phyloP scores from a whole-genome alignment of 2,113 vertebrate genomes.

The Serinus canaria region DNA sequence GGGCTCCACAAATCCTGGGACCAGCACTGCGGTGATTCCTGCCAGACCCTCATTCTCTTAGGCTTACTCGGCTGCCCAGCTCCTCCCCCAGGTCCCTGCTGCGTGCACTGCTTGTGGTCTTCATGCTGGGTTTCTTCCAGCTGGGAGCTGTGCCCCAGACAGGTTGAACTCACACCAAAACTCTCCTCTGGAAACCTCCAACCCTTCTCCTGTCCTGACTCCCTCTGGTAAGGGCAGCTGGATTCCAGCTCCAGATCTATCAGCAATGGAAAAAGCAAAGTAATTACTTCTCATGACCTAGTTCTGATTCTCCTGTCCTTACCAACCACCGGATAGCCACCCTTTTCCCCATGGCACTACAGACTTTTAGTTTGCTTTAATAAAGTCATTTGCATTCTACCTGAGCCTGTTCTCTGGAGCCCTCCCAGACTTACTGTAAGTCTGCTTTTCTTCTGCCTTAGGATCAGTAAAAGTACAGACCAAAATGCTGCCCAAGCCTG shows the following conservation, averaged over 20 bases:
- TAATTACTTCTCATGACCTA: not conserved
- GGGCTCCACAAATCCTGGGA: not conserved
- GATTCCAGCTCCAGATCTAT: not conserved
- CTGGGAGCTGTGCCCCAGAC: not conserved
- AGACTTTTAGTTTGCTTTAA: not conserved
- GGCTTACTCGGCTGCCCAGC: rapidly evolving
- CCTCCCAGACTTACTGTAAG: not conserved
- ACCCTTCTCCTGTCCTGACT: not conserved
- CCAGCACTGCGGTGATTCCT: not conserved
- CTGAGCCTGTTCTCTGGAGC: not conserved
- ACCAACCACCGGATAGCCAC: not conserved
- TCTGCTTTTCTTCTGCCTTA: not conserved
- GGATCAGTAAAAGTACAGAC: not conserved
- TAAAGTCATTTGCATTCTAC: not conserved
- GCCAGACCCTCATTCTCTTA: not conserved
- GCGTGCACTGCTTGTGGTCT: not conserved
- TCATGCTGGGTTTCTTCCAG: not conserved
- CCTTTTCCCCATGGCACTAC: not conserved
- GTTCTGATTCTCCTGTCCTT: not conserved
- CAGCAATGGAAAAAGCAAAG: not conserved
- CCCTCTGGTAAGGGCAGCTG: not conserved
- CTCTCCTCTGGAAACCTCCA: not conserved
- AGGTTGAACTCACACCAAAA: not conserved
- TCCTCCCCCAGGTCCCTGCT: not conserved
- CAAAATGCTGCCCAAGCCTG: not conserved